Evolutionary conservation across 2,113 vertebrate genomes (phyloP).

Genomic region (Morone saxatilis): DNA sequence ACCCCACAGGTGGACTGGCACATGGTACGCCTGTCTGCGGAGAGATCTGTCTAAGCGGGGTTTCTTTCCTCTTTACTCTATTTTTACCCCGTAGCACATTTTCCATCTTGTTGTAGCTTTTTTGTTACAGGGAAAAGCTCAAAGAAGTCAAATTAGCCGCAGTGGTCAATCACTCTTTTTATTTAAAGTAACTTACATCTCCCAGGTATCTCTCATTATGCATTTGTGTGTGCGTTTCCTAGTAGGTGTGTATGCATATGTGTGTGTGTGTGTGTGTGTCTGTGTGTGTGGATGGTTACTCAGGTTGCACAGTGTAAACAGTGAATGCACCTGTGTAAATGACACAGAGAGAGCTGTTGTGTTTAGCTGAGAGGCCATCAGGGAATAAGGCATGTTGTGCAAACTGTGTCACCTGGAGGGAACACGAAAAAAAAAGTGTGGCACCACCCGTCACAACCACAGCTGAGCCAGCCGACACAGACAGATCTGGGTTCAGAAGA

Average conservation of each 20-base stretch:
- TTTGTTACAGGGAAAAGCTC: neutral
- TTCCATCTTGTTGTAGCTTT: neutral
- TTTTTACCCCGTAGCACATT: constrained; percentile 17
- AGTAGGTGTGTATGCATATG: constrained; percentile 10
- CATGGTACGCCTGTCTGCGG: constrained; percentile 8
- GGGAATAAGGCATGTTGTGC: constrained; percentile 81
- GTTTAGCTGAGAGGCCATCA: constrained; percentile 69
- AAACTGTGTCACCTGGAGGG: constrained; percentile 82
- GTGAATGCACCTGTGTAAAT: constrained; percentile 84
- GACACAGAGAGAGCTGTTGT: constrained; percentile 74
- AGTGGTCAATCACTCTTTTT: neutral
- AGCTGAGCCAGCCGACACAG: constrained; percentile 14
- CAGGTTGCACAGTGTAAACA: constrained; percentile 81
- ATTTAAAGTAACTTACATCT: constrained; percentile 10
- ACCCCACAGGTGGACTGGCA: constrained; percentile 55
- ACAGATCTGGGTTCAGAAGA: constrained; percentile 36
- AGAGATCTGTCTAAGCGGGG: neutral
- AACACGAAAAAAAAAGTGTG: constrained; percentile 31
- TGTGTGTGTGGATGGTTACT: constrained; percentile 72
- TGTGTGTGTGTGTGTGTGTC: constrained; percentile 44
- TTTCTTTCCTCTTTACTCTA: constrained; percentile 20
- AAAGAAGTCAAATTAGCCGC: neutral
- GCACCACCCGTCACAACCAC: constrained; percentile 54
- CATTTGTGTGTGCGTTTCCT: constrained; percentile 6
- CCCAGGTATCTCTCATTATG: neutral